These are phyloP conservation scores for Oppia nitens DNA, from an alignment of 1,140 invertebrate genomes.

Conservation along the genomic window DNA sequence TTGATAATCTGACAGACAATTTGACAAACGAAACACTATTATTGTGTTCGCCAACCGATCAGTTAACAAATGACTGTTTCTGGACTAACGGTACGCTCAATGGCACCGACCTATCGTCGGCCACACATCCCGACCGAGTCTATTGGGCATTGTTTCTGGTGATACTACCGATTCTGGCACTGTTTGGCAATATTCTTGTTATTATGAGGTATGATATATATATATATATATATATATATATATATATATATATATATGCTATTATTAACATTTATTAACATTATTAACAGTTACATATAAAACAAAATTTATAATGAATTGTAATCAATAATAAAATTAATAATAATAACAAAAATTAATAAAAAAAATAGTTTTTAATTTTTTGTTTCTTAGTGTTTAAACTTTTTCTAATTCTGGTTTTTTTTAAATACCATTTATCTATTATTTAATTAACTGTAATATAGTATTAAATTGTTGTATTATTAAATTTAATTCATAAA, in stretches of 20 bases:
- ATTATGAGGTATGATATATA: slow-evolving; percentile 34
- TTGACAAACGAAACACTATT: background rate
- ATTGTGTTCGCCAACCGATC: background rate
- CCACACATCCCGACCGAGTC: slow-evolving; percentile 23
- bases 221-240: background rate
- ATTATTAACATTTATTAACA: too few species aligned
- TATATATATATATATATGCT: too few species aligned
- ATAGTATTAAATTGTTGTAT: too few species aligned
- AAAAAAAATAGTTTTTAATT: background rate
- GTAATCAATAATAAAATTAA: too few species aligned
- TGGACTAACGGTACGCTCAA: background rate
- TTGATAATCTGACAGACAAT: background rate
- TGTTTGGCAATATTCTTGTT: slow-evolving; percentile 91
- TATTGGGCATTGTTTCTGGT: slow-evolving; percentile 71
- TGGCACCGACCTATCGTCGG: background rate
- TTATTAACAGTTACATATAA: too few species aligned
- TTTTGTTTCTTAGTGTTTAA: background rate
- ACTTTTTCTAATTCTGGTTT: background rate
- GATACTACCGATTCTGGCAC: slow-evolving; percentile 75
- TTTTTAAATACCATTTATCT: too few species aligned
- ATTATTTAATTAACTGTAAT: too few species aligned
- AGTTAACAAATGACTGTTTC: background rate
- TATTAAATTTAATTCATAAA: too few species aligned
- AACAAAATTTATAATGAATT: too few species aligned
- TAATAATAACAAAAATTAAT: too few species aligned